Evolutionary conservation across 2,888 invertebrate genomes (phyloP).

Genomic region (Patella caerulea): DNA sequence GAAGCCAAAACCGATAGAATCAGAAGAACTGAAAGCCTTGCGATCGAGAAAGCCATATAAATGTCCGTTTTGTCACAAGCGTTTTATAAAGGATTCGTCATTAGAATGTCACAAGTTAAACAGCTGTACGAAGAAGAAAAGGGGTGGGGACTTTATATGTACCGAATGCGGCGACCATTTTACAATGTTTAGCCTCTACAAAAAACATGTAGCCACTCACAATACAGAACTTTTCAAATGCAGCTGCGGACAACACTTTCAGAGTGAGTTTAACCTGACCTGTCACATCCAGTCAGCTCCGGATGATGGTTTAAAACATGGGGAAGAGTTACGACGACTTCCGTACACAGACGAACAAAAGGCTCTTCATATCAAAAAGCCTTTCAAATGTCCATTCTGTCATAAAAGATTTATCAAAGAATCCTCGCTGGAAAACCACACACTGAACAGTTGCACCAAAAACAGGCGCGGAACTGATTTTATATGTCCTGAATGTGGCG

Average conservation of each 20-base stretch:
- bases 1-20: too few species aligned
- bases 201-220: background rate
- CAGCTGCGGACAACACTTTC: background rate
- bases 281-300: background rate
- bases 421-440: background rate
- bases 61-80: background rate
- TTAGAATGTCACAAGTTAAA: background rate
- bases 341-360: background rate
- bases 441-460: background rate
- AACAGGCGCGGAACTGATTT: background rate
- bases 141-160: background rate
- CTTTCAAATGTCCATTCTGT: background rate
- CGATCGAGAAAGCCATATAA: background rate
- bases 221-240: background rate
- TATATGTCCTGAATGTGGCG: background rate
- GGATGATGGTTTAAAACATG: background rate
- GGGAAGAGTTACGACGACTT: background rate
- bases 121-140: background rate
- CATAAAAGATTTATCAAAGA: slow-evolving; percentile 6
- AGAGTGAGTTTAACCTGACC: background rate
- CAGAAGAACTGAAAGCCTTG: background rate
- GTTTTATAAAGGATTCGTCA: background rate
- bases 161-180: slow-evolving; percentile 2
- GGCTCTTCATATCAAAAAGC: background rate
- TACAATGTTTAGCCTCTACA: background rate